Evolutionary conservation across 2,797 vertebrate species (phyloP), one percentile per base, ranked within the genome.

Genomic region (Spondyliosoma cantharus): DNA sequence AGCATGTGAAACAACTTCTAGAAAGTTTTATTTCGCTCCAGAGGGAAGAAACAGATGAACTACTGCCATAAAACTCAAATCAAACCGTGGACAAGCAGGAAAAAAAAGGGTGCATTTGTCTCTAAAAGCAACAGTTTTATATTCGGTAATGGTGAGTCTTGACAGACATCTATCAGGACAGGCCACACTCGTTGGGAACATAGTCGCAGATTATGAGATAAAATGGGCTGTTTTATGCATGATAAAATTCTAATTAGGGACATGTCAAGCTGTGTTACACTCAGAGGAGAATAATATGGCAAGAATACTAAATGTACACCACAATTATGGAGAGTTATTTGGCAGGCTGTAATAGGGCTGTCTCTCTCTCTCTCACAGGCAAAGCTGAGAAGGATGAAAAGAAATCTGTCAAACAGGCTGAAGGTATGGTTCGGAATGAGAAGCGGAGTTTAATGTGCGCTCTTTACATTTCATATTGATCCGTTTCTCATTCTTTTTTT

Each of bases 351-450:
- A 82, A 90, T 59, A 2, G n/a, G 53, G 24, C 32, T 64, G 59
- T 80, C 45, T 81, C 48, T 76, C 8, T 14, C 43, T 45, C 58
- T 67, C 70, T 78, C 49, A 2, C 89, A 92, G 92, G 73, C 68
- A 86, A 87, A 88, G 48, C 72, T 20, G 83, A 81, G 52, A 87
- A 87, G 65, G 65, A 81, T 17, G 86, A 88, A 37, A 91, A 84
- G 74, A 92, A 89, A 71, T 46, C 86, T 13, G 80, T 62, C 6
- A 91, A 85, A 81, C 76, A 84, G 20, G 24, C 82, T 84, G 17
- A 58, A 91, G 90, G 91, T 92, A 76, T 1, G 53, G 15, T 57
- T n/a, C 50, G 49, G 5, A n/a, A 6, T 24, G 0, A 63, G 13
- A 64, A 46, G 11, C 14, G 19, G 46, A 16, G 7, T 71, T 9